Base-by-base conservation (phyloP, 2,113 vertebrate genomes). In the Azemiops feae region DNA sequence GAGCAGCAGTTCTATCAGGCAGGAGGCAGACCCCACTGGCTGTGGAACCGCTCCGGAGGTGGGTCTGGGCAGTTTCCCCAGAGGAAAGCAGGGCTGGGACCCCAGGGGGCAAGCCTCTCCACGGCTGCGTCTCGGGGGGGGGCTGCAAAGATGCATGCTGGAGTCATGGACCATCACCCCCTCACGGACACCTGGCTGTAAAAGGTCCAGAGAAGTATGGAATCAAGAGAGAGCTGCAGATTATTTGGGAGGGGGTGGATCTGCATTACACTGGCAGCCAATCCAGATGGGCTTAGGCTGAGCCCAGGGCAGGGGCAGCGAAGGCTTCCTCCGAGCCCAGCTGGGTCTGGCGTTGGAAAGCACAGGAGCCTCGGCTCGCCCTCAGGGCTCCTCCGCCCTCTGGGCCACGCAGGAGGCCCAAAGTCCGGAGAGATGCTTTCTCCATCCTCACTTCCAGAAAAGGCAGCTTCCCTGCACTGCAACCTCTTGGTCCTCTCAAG, bases 211-310 rank as follows among this genome's bases (percentile, higher is more conserved):
- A 64, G 58, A 30, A 3, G 10, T 1, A 3, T 4, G 58, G 4
- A 3, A 30, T 10, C 58, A 0, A 69, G 14, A 69, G 11, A 16
- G 64, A 18, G 5, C 1, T 60, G 58, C 58, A 18, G 14, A 16
- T 34, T 12, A 2, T 34, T 34, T 18, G 64, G 64, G 12, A n/a
- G n/a, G 5, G 1, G 5, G n/a, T 18, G 64, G 69, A 1, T 74
- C 1, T 74, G n/a, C 5, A 20, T 7, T 8, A 1, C 5, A 8
- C 2, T 2, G 69, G n/a, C 14, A 74, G 5, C 5, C 14, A 1
- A 34, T 14, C 30, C 11, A 34, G 64, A 2, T 2, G 12, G 12
- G n/a, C 34, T 34, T n/a, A 74, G n/a, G 64, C 2, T 11, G n/a
- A 74, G 30, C 60, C 12, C 60, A 1, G 5, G 20, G 22, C 22